These are phyloP conservation scores for Axis porcinus DNA, from an alignment of 2,113 vertebrate species.

Conservation along the genomic window DNA sequence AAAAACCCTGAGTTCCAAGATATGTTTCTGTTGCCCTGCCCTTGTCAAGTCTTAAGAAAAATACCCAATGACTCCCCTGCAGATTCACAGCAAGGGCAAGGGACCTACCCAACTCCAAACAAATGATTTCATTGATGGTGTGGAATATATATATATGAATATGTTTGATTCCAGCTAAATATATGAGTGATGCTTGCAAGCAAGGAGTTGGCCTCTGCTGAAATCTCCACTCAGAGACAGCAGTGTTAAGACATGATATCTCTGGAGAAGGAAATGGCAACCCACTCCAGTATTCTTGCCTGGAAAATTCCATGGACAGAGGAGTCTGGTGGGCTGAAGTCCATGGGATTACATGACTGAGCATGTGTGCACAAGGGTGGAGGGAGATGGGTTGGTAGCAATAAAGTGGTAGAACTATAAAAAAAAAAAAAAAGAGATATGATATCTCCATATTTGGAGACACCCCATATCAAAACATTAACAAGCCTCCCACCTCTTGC, in stretches of 20 bases:
- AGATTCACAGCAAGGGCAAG: not conserved
- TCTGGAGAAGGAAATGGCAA: not conserved
- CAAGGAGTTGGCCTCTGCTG: not conserved
- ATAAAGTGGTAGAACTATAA: no score
- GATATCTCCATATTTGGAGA: slow-evolving; percentile 17
- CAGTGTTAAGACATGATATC: not conserved
- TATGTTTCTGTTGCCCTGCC: not conserved
- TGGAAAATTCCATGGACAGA: no score
- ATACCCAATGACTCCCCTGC: not conserved
- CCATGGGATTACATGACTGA: no score
- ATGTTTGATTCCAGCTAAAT: not conserved
- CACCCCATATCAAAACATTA: not conserved
- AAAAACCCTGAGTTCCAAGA: not conserved
- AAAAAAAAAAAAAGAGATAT: not conserved
- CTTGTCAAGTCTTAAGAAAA: slow-evolving; percentile 11
- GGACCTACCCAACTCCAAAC: not conserved
- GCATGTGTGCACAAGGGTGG: no score
- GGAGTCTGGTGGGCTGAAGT: no score
- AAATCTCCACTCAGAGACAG: not conserved
- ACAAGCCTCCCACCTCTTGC: not conserved
- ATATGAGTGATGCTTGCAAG: not conserved
- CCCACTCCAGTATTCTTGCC: no score
- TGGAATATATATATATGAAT: not conserved
- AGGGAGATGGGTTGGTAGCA: no score
- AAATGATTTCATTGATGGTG: not conserved